Evolutionary conservation across 1,140 invertebrate genomes (phyloP).

Genomic region (Drosophila lacertosa): DNA sequence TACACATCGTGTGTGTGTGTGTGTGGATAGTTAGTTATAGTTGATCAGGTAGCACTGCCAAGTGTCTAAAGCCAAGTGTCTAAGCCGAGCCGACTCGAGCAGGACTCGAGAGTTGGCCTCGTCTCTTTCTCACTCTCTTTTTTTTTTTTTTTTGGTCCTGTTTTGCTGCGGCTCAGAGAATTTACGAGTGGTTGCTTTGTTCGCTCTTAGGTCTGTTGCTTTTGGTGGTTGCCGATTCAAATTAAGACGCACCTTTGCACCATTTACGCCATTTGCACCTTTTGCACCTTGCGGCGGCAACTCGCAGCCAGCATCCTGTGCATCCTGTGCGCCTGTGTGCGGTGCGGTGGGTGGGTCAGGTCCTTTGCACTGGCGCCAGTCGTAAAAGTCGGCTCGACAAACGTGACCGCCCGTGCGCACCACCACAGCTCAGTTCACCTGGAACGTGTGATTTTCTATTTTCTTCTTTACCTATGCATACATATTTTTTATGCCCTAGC

Average conservation of each 20-base stretch:
- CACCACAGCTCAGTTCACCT: conserved; percentile 38
- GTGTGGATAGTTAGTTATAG: neutral
- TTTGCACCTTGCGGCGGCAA: conserved; percentile 25
- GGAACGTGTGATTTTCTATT: conserved; percentile 68
- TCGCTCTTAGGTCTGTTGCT: conserved; percentile 11
- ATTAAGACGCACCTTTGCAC: conserved; percentile 65
- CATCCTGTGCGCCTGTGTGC: no score
- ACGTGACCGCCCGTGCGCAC: neutral
- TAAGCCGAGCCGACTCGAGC: conserved; percentile 59
- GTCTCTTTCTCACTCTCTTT: neutral
- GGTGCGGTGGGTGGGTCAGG: conserved; percentile 67
- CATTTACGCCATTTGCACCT: no score
- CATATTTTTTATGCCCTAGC: no score
- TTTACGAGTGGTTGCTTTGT: conserved; percentile 66
- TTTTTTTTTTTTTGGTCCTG: neutral
- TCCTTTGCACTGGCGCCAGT: conserved; percentile 78
- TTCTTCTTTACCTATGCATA: neutral
- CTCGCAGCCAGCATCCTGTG: no score
- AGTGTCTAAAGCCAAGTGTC: conserved; percentile 78
- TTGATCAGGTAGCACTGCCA: conserved; percentile 35
- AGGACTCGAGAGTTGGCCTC: conserved; percentile 33
- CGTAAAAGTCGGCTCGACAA: conserved; percentile 64
- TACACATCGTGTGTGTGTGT: no score
- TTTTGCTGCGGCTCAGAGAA: conserved; percentile 39
- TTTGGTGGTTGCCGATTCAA: conserved; percentile 57